Conservation (phyloP, 2,113 vertebrate species). For the Rhea pennata region DNA sequence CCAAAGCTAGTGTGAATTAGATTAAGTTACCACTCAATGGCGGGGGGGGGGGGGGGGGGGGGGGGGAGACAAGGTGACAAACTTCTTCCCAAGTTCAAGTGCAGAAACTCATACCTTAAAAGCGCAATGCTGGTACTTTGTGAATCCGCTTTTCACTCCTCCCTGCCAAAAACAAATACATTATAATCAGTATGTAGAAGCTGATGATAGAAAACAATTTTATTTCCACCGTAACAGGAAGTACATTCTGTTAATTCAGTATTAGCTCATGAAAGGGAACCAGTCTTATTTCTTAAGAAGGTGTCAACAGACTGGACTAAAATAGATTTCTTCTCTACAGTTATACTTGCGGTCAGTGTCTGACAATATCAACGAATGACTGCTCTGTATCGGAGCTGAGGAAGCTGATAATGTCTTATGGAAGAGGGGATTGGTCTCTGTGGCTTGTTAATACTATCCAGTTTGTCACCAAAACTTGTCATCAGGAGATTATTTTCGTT, state of each 20-base stretch:
- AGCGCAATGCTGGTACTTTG: background rate
- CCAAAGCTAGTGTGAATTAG: background rate
- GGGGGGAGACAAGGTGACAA: background rate
- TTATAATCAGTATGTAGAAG: background rate
- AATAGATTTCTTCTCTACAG: background rate
- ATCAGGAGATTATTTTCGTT: background rate
- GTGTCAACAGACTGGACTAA: background rate
- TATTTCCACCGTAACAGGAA: background rate
- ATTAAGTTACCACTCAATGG: background rate
- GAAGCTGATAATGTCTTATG: background rate
- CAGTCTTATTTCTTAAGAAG: background rate
- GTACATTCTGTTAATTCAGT: background rate
- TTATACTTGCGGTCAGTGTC: background rate
- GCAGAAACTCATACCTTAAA: slow-evolving; percentile 14
- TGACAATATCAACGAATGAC: background rate
- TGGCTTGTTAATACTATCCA: background rate
- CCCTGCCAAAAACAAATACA: slow-evolving; percentile 56
- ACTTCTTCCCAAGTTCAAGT: background rate
- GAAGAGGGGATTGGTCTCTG: background rate
- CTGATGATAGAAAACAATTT: background rate
- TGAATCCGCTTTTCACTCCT: slow-evolving; percentile 39
- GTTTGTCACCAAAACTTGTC: background rate
- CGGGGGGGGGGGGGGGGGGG: too few species aligned
- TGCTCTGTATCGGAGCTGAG: background rate
- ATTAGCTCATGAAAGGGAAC: background rate